Base-by-base conservation (phyloP, 2,113 vertebrate species). In the Bujurquina vittata region DNA sequence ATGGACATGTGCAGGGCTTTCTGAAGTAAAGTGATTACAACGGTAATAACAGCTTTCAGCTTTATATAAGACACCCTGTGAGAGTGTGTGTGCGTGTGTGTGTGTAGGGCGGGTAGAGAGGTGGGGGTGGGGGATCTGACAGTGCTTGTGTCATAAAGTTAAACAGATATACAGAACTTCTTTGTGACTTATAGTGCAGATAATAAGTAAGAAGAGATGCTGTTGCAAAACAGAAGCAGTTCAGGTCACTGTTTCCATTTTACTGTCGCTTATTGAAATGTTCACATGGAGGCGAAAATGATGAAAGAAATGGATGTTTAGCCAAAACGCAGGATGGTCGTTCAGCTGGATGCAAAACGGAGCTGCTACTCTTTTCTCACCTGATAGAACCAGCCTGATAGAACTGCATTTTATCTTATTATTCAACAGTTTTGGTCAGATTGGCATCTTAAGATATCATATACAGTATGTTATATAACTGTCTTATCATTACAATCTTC, bases 11-110 rank as follows among this genome's bases (percentile, higher is more conserved):
- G 56, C 46, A 74, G 59, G 67, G 52, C 72, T 54, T 58, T 87
- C 54, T 65, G 8, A 58, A 75, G 81, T 72, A 85, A 79, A 88
- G 43, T 80, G 62, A 59, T 49, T 83, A 33, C 60, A 85, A 20
- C 2, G 1, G n/a, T 80, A 79, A 88, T 78, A 65, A 73, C 63
- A 63, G 58, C 79, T 74, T 78, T 69, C 35, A 43, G 60, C 52
- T 67, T 79, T 74, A 62, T 26, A 57, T 69, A 72, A 37, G 26
- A 75, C 10, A 12, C 15, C 58, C 7, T 23, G 22, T 54, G 29
- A 31, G 9, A 29, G 40, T 35, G 8, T 37, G 10, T 52, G 12
- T 46, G 8, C 0, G 29, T n/a, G 10, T 1, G 7, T 4, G n/a
- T 23, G 1, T 57, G 62, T 58, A 7, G 7, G 4, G 62, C 7